These are phyloP conservation scores for Meiosimyza decipiens DNA, from an alignment of 2,888 invertebrate species.

Conservation along the genomic window DNA sequence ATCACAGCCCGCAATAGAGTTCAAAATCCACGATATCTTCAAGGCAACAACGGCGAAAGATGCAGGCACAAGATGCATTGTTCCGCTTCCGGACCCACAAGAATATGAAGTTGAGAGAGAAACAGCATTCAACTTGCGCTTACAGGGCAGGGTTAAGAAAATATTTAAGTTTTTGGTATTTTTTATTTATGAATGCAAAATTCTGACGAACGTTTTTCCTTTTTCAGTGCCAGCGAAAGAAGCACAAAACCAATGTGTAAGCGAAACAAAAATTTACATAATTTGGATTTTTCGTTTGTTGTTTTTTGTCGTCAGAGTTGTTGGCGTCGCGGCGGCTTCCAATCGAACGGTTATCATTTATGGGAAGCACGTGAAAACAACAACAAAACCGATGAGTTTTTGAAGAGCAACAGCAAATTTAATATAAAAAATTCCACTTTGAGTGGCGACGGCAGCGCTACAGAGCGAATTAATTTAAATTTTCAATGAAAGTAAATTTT, in stretches of 20 bases:
- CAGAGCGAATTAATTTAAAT: neutral
- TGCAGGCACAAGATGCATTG: conserved; percentile 21
- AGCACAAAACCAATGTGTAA: neutral
- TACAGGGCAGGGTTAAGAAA: too few species aligned
- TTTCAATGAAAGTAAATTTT: too few species aligned
- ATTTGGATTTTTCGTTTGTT: neutral
- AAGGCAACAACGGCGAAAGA: conserved; percentile 4
- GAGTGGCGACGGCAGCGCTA: neutral
- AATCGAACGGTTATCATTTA: conserved; percentile 12
- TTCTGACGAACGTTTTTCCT: neutral
- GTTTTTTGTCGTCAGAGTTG: neutral
- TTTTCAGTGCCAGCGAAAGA: too few species aligned
- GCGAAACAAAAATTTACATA: conserved; percentile 7
- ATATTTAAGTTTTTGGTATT: too few species aligned
- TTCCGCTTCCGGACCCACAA: neutral
- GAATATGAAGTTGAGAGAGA: too few species aligned
- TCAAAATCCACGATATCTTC: conserved; percentile 17
- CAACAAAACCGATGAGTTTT: conserved; percentile 7
- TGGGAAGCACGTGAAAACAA: conserved; percentile 25
- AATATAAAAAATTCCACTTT: neutral
- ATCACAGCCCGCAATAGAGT: neutral
- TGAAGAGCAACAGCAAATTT: neutral
- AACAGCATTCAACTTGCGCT: too few species aligned
- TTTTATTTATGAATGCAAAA: too few species aligned
- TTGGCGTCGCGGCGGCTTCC: neutral